A percentile compares a stretch with the other conserved stretches of the same genome.
Conservation (phyloP, 1,140 invertebrate species). For the Trichoplusia ni region DNA sequence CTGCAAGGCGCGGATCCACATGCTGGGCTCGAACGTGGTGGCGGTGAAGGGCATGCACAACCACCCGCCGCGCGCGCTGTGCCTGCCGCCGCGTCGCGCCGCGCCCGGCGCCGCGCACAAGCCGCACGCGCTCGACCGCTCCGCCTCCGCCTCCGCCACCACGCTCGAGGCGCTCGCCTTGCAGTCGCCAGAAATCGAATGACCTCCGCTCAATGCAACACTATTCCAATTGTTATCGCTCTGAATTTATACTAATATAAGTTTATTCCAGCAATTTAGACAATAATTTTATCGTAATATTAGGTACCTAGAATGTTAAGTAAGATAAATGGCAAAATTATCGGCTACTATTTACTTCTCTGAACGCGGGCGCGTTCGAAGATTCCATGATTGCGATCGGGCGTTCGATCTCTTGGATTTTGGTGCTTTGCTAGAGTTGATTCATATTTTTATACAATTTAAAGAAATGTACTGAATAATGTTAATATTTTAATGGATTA, state of each 20-base stretch:
- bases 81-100: constrained; percentile 43
- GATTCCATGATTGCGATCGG: neutral
- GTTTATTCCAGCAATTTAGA: constrained; percentile 22
- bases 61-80: constrained; percentile 66
- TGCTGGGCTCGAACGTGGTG: constrained; percentile 74
- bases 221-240: neutral
- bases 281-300: constrained; percentile 16
- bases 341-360: neutral
- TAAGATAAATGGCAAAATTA: neutral
- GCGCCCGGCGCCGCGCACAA: constrained; percentile 33
- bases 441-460: neutral
- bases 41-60: constrained; percentile 80
- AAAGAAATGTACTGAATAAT: constrained; percentile 9
- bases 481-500: neutral
- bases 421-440: constrained; percentile 15
- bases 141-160: constrained; percentile 13
- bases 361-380: neutral
- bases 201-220: constrained; percentile 2
- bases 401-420: neutral
- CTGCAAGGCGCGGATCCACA: constrained; percentile 79
- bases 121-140: constrained; percentile 2
- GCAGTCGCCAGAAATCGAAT: constrained; percentile 40
- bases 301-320: neutral
- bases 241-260: constrained; percentile 5
- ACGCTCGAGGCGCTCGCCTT: constrained; percentile 35